Evolutionary conservation across 2,888 invertebrate species (phyloP).

Genomic region (Caenorhabditis doughertyi): DNA sequence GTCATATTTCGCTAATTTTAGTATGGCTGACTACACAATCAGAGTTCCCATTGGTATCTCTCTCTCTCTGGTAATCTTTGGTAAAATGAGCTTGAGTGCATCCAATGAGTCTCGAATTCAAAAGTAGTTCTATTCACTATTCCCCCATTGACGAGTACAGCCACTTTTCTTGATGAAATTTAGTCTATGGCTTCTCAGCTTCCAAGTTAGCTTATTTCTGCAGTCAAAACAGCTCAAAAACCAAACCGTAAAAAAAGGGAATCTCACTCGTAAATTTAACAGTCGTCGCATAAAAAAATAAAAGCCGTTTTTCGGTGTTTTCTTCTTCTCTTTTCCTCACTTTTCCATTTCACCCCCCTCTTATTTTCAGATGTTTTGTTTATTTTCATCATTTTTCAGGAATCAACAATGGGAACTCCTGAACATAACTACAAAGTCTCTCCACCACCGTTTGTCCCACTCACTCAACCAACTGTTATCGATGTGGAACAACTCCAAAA

Average conservation of each 20-base stretch:
- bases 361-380: background rate
- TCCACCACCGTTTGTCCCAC: constrained; percentile 73
- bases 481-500: constrained; percentile 59
- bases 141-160: too few relatives aligned
- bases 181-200: background rate
- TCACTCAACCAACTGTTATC: constrained; percentile 61
- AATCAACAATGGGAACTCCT: constrained; percentile 47
- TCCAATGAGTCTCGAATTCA: background rate
- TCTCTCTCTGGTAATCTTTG: background rate
- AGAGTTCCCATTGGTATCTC: background rate
- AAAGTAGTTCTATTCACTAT: too few relatives aligned
- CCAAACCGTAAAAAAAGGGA: background rate
- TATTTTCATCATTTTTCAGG: constrained; percentile 46
- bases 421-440: constrained; percentile 70
- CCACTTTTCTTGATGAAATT: constrained; percentile 54
- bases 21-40: background rate
- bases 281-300: constrained; percentile 1
- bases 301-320: background rate
- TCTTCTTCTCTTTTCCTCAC: background rate
- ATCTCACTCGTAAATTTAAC: constrained; percentile 34
- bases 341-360: background rate
- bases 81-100: background rate
- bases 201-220: background rate
- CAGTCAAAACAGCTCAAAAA: background rate
- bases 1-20: background rate